phyloP scores from a whole-genome alignment of 2,113 vertebrate genomes.

The Redunca redunca region DNA sequence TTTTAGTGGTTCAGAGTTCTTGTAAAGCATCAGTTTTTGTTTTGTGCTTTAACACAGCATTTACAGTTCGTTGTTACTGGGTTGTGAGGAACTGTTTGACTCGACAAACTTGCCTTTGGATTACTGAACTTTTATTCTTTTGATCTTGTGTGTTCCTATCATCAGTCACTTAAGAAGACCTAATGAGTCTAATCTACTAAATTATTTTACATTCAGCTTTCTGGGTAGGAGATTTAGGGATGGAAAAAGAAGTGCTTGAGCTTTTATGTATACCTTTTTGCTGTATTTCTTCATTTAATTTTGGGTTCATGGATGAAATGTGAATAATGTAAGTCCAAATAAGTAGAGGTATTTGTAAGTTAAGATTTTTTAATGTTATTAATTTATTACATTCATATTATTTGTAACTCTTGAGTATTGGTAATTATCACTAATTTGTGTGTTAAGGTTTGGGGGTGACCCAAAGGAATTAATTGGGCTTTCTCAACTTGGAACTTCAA shows the following conservation, averaged over 20 bases:
- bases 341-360: conserved; percentile 27
- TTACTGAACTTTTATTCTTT: conserved; percentile 27
- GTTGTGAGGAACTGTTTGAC: background rate
- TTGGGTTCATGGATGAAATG: background rate
- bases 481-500: background rate
- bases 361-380: background rate
- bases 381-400: background rate
- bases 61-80: background rate
- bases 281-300: conserved; percentile 12
- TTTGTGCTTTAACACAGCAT: background rate
- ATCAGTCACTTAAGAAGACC: background rate
- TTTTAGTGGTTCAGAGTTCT: background rate
- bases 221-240: background rate
- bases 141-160: background rate
- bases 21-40: background rate
- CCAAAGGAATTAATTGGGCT: background rate
- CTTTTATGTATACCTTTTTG: background rate
- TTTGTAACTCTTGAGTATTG: conserved; percentile 29
- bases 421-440: background rate
- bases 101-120: background rate
- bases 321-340: background rate
- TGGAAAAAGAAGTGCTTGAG: conserved; percentile 16
- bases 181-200: background rate
- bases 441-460: background rate
- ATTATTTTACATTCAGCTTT: conserved; percentile 27